Evolutionary conservation across 2,113 vertebrate species (phyloP).

Genomic region (Pangasianodon gigas): DNA sequence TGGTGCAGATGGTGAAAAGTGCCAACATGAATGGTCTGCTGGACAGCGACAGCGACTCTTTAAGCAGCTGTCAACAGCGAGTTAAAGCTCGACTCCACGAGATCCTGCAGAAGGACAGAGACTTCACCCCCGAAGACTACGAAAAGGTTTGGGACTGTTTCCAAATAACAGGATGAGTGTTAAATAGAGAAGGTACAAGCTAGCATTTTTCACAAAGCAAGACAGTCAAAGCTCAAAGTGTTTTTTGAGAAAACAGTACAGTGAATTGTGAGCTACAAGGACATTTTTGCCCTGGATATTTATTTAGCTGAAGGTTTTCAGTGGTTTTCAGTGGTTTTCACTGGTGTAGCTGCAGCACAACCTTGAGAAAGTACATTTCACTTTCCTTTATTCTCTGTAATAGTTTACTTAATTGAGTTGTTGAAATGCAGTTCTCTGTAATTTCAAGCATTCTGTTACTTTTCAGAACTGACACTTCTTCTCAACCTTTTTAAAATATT

Average conservation of each 20-base stretch:
- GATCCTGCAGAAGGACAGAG: constrained; percentile 86
- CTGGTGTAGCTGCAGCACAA: not conserved
- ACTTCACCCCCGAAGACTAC: constrained; percentile 82
- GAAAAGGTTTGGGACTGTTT: constrained; percentile 77
- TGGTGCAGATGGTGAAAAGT: constrained; percentile 92
- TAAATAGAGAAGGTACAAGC: not conserved
- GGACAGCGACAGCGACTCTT: constrained; percentile 86
- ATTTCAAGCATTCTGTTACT: not conserved
- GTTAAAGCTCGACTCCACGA: constrained; percentile 88
- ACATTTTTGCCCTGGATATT: not conserved
- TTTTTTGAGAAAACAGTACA: not conserved
- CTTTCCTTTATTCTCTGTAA: not conserved
- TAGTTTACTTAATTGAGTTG: not conserved
- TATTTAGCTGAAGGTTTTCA: not conserved
- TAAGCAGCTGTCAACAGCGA: constrained; percentile 86
- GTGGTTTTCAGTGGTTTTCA: not conserved
- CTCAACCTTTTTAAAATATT: not conserved
- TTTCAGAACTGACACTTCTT: not conserved
- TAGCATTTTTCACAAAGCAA: constrained; percentile 5
- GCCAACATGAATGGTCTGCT: constrained; percentile 91
- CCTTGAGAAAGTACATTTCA: not conserved
- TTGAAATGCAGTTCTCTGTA: not conserved
- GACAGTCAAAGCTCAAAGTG: not conserved
- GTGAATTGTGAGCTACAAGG: not conserved
- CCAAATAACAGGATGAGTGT: not conserved